phyloP scores from a whole-genome alignment of 2,113 vertebrate species.

The Perca fluviatilis region DNA sequence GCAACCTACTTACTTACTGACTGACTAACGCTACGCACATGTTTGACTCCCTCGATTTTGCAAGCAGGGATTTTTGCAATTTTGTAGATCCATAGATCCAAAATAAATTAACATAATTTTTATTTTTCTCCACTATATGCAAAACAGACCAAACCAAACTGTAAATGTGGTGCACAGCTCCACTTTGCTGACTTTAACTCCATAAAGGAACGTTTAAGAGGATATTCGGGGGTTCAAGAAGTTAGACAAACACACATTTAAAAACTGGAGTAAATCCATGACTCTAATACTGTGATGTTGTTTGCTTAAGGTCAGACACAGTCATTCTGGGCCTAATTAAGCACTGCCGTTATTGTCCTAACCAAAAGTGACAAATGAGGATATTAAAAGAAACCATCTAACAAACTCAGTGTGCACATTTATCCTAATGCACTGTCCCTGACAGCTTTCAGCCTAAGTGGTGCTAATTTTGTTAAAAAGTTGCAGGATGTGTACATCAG shows the following conservation, averaged over 20 bases:
- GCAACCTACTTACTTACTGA: no score
- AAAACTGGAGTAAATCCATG: not conserved
- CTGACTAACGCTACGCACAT: not conserved
- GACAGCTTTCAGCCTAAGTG: slow-evolving; percentile 6
- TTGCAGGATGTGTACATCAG: not conserved
- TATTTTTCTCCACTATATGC: no score
- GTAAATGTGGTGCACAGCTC: not conserved
- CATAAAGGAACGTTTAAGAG: not conserved
- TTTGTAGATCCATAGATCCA: no score
- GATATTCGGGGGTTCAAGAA: not conserved
- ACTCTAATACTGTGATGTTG: not conserved
- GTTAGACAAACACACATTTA: not conserved
- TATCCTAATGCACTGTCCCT: not conserved
- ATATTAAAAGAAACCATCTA: not conserved
- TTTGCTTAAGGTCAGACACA: not conserved
- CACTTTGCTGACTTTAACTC: not conserved
- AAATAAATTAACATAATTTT: no score
- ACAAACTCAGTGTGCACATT: not conserved
- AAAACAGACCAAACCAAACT: no score
- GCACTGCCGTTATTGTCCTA: not conserved
- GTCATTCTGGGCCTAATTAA: not conserved
- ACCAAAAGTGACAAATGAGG: not conserved
- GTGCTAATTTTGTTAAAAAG: not conserved
- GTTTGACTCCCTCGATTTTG: not conserved
- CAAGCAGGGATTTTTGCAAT: no score